Conservation (phyloP, 2,113 vertebrate genomes). For the Elgaria multicarinata region DNA sequence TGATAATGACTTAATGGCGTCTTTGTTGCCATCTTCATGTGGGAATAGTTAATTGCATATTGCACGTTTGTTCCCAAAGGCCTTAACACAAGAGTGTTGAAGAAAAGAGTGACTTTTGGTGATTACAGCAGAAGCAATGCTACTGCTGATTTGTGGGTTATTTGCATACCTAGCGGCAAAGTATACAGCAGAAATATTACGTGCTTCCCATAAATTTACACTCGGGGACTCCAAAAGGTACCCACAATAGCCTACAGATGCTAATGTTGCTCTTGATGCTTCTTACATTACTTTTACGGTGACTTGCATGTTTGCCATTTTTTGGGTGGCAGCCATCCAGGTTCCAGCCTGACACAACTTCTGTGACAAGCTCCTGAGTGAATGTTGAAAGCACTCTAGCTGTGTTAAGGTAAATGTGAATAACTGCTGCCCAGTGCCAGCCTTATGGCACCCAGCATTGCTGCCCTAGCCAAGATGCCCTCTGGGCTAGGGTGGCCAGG, state of each 20-base stretch:
- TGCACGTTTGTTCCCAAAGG: neutral
- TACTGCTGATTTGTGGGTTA: neutral
- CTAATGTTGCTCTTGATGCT: neutral
- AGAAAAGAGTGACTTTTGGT: neutral
- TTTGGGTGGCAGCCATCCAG: neutral
- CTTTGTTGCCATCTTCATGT: neutral
- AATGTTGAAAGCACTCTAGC: neutral
- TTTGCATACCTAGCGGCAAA: neutral
- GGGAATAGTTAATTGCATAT: neutral
- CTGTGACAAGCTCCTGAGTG: neutral
- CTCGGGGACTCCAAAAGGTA: neutral
- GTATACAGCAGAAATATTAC: neutral
- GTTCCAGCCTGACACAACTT: neutral
- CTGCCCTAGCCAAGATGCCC: neutral
- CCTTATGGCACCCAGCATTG: neutral
- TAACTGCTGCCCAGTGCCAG: neutral
- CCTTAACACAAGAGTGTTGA: neutral
- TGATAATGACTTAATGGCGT: conserved; percentile 41
- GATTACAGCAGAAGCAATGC: neutral
- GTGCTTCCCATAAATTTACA: neutral
- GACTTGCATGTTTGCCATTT: neutral
- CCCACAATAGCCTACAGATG: neutral
- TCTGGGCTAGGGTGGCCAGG: too few relatives aligned
- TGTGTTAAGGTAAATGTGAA: neutral
- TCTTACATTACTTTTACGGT: neutral